A percentile compares a stretch with the other conserved stretches of the same genome.
Conservation (phyloP, 2,888 invertebrate genomes). For the Panorpa germanica region DNA sequence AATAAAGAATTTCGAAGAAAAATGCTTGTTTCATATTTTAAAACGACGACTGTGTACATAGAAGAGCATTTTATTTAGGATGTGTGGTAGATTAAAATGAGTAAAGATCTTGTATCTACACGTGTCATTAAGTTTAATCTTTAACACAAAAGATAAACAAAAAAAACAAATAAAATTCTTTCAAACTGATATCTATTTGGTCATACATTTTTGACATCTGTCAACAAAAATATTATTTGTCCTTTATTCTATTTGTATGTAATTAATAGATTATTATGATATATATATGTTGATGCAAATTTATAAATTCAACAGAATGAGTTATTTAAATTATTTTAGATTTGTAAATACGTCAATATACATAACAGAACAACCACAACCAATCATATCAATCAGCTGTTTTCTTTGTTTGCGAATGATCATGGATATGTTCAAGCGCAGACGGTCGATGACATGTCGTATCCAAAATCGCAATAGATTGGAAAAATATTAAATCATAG, state of each 20-base stretch:
- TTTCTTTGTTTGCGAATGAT: constrained; percentile 67
- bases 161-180: no score
- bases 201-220: no score
- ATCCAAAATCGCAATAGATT: no score
- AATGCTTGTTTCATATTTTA: background rate
- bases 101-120: background rate
- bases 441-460: no score
- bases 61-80: background rate
- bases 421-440: constrained; percentile 21
- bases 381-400: constrained; percentile 45
- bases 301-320: no score
- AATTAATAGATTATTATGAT: no score
- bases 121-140: background rate
- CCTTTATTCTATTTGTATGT: no score
- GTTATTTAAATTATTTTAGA: no score
- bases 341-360: constrained; percentile 4
- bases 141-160: background rate
- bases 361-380: constrained; percentile 13
- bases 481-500: no score
- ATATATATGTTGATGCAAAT: no score
- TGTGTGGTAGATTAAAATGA: background rate
- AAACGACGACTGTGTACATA: constrained; percentile 1
- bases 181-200: no score
- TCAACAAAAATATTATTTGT: no score
- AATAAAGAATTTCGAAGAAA: background rate